Conservation (phyloP, 2,888 invertebrate genomes). For the Nomada fucata region DNA sequence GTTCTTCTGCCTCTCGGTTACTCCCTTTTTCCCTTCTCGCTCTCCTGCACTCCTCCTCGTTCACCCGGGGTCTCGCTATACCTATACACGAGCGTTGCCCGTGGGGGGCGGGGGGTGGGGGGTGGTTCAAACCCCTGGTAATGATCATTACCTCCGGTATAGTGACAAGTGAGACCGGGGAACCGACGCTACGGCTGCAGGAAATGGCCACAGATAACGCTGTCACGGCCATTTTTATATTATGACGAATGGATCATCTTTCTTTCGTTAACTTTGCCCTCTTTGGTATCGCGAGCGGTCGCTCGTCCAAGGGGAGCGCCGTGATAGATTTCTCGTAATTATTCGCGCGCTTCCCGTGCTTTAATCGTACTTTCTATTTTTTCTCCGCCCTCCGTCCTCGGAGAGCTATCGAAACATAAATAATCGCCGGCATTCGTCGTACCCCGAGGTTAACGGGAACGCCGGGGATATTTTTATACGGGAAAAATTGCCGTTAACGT, state of each 20-base stretch:
- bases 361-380: not conserved
- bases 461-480: not conserved
- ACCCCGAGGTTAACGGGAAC: not conserved
- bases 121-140: slow-evolving; percentile 73
- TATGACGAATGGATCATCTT: slow-evolving; percentile 82
- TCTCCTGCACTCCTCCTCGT: slow-evolving; percentile 38
- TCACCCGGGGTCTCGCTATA: slow-evolving; percentile 62
- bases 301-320: slow-evolving; percentile 30
- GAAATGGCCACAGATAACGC: slow-evolving; percentile 83
- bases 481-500: slow-evolving; percentile 13
- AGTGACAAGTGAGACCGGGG: slow-evolving; percentile 82
- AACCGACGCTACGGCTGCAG: slow-evolving; percentile 77
- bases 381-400: no score
- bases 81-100: slow-evolving; percentile 41
- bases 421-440: not conserved
- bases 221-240: slow-evolving; percentile 82
- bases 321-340: slow-evolving; percentile 73
- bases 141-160: slow-evolving; percentile 84
- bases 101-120: no score
- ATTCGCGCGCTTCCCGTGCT: slow-evolving; percentile 24
- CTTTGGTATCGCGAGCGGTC: slow-evolving; percentile 1
- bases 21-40: slow-evolving; percentile 4
- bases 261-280: slow-evolving; percentile 68
- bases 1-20: slow-evolving; percentile 23
- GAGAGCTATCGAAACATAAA: slow-evolving; percentile 1